Percentiles rank a stretch among this genome's conserved stretches.
These are phyloP conservation scores for Neodiprion virginianus DNA, from an alignment of 1,140 invertebrate genomes.

Conservation along the genomic window DNA sequence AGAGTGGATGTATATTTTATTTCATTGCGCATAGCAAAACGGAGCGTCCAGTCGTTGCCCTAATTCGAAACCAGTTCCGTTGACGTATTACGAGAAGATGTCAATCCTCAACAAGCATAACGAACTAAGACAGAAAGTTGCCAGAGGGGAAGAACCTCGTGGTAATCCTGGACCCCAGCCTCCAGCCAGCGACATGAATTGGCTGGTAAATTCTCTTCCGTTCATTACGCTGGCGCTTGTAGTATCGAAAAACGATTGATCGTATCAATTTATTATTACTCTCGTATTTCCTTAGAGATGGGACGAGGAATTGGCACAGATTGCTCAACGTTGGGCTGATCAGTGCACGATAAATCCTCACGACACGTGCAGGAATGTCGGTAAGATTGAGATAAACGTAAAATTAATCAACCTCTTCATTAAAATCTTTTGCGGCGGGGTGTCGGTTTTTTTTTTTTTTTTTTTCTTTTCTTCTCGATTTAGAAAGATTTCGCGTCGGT, in stretches of 20 bases:
- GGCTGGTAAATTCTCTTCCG: conserved; percentile 47
- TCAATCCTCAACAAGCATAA: conserved; percentile 53
- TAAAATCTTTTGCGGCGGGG: too few relatives aligned
- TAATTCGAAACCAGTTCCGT: not conserved
- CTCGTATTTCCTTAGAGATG: conserved; percentile 45
- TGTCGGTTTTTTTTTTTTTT: too few relatives aligned
- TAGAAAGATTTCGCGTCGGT: conserved; percentile 29
- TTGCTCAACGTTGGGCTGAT: conserved; percentile 68
- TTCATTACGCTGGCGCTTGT: not conserved
- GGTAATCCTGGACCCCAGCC: conserved; percentile 64
- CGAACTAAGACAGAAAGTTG: conserved; percentile 55
- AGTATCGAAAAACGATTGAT: not conserved
- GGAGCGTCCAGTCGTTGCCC: not conserved
- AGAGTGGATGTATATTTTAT: too few relatives aligned
- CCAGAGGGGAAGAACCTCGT: conserved; percentile 57
- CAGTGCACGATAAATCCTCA: conserved; percentile 63
- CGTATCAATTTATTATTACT: not conserved
- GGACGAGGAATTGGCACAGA: conserved; percentile 65
- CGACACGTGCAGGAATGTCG: conserved; percentile 61
- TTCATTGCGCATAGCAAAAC: too few relatives aligned
- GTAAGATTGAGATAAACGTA: conserved; percentile 37
- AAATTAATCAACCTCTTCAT: not conserved
- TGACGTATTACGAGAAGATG: conserved; percentile 17
- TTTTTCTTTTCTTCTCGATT: too few relatives aligned
- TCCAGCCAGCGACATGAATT: conserved; percentile 59